Evolutionary conservation across 2,888 invertebrate genomes (phyloP), one percentile per base, ranked within the genome.

Genomic region (Frankliniella intonsa): DNA sequence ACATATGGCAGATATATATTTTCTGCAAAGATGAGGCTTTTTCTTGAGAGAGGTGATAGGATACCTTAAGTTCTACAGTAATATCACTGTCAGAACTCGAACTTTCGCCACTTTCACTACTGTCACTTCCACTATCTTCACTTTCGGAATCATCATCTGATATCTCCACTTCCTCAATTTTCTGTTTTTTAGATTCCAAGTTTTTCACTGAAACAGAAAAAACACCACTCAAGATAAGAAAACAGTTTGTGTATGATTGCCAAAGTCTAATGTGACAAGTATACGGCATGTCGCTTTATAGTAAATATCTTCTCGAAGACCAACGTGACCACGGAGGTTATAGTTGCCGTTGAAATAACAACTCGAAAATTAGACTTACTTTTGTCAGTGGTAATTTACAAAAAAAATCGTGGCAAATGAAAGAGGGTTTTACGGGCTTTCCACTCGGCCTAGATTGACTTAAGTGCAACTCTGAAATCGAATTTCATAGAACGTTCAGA

Each of bases 101-200:
- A 22, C 12, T 12, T 5, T 25, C 25, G 11, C 25, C 69, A 76
- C 25, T 69, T 7, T 22, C 69, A 25, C 69, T 76, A 76, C 69
- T 76, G n/a, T 76, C 69, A 76, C 69, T 89, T 98, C 96, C 87
- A 98, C 98, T 0, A 98, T 97, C 87, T 97, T 97, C 88, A 96
- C 96, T 0, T 97, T 94, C 87, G 88, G 93, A 22, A 89, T 98
- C 80, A 91, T 92, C 85, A 91, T 90, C 93, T 93, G 86, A 88
- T 84, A 84, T 38, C 83, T 82, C 80, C 69, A 17, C 83, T 50
- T 81, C n/a, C 17, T 14, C 17, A 7, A 62, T 14, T 62, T 62
- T 19, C 8, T 62, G 12, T 55, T 55, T 55, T 14, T 5, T 17
- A 55, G 12, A 14, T 55, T 55, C 12, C 55, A 12, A 55, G 55